Base-by-base conservation (phyloP, 2,113 vertebrate genomes). In the Pipra filicauda region DNA sequence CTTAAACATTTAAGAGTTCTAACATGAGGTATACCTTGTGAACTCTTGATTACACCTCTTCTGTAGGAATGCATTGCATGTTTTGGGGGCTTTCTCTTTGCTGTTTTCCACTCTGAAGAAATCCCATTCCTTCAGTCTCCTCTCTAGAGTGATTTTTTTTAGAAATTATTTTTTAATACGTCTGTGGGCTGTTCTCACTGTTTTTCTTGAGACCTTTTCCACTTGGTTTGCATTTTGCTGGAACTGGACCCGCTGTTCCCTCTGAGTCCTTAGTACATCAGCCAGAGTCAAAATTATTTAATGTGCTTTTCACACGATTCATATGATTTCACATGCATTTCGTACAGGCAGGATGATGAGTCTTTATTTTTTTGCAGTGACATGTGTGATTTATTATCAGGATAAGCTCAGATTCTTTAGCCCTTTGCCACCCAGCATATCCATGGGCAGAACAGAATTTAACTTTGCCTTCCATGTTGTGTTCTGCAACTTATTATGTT, bases 21-120 rank as follows among this genome's bases (percentile, higher is more conserved):
- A 12, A 41, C 0, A 1, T 79, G 30, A 12, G 6, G 4, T 33
- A 23, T 2, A 19, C 12, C 12, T 55, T 46, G 10, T 44, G 52
- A 52, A 5, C 14, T 74, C n/a, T 71, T 88, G 35, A 8, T 84
- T 73, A 5, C 4, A 49, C 19, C 21, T 52, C 18, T 85, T 48
- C 37, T 88, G 31, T 23, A 21, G 54, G 37, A 79, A n/a, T 19
- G 8, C 58, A 20, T 64, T 2, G 2, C 8, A 1, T 52, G 17
- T 41, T 85, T 80, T 33, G 23, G 37, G 12, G 16, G 8, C 35
- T 74, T 71, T 91, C 37, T 76, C 37, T 84, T 66, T 57, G 7
- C 7, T 44, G 19, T 80, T 73, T 92, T 77, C 46, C 14, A 37
- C 22, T 31, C 14, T 81, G 28, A 59, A 48, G 51, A 82, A 73